Base-by-base conservation (phyloP, 2,797 vertebrate species). In the Microctenopoma stevenorrisi region DNA sequence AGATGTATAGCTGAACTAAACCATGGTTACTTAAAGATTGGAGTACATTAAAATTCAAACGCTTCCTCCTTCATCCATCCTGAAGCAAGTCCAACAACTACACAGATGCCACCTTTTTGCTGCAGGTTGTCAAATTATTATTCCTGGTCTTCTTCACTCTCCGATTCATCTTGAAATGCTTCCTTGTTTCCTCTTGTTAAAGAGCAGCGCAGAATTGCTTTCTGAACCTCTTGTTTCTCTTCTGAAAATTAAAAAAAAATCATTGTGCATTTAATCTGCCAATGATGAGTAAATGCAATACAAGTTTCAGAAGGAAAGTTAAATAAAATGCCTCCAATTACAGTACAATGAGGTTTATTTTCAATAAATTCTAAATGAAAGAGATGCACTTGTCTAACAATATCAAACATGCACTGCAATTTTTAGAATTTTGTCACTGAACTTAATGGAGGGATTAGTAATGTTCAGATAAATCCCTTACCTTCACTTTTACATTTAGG, bases 401-500 rank as follows among this genome's bases (percentile, higher is more conserved):
- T 5, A 33, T 33, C 30, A 33, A 33, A 33, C 4, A 33, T 33
- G 30, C 30, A 33, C 30, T 7, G 30, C 5, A 33, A 33, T 33
- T 33, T 33, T 33, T 33, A 5, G 7, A 33, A 33, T 33, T 33
- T 1, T 5, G 30, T 33, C 0, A 33, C 30, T 33, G 30, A 7
- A 33, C 30, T 33, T 33, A 5, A 5, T 33, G 5, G 30, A 33
- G 30, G 30, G 30, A 7, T 33, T 7, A 0, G 54, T 5, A 12
- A 4, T 2, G 44, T 22, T 26, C 1, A 14, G 11, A 42, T 25
- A 25, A 46, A 37, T 37, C 5, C 0, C 88, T 90, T 91, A 98
- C 97, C 96, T 91, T 95, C 90, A 13, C 83, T 95, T 68, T 92
- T 94, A 88, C 95, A 97, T 66, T 90, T 94, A 1, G 93, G 95